Conservation (phyloP, 2,113 vertebrate genomes). For the Martes martes region DNA sequence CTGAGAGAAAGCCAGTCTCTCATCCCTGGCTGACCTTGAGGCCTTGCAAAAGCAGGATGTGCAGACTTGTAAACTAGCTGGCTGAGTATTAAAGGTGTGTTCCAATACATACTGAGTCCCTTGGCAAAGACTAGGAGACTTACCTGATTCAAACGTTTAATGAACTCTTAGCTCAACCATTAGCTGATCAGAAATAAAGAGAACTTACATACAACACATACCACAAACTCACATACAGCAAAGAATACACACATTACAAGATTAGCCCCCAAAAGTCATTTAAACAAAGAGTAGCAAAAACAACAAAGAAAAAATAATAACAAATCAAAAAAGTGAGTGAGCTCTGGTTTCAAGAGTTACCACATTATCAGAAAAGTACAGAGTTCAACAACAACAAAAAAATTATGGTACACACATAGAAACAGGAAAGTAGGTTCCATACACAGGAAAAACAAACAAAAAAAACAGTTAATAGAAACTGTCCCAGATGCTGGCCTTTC, state of each 20-base stretch:
- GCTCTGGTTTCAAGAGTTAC: neutral
- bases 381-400: neutral
- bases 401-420: neutral
- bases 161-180: neutral
- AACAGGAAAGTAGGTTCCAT: neutral
- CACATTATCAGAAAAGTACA: neutral
- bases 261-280: neutral
- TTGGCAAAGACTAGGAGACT: neutral
- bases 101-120: neutral
- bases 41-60: neutral
- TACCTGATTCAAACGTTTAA: neutral
- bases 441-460: neutral
- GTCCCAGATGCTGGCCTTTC: neutral
- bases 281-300: neutral
- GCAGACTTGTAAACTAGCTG: neutral
- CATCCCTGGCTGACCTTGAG: neutral
- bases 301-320: neutral
- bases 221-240: neutral
- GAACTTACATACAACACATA: neutral
- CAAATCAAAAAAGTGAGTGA: neutral
- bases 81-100: neutral
- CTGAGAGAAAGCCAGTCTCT: neutral
- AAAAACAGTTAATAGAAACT: neutral
- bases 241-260: neutral
- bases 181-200: neutral